Conservation (phyloP, 1,140 invertebrate genomes). For the Cryptotermes secundus region DNA sequence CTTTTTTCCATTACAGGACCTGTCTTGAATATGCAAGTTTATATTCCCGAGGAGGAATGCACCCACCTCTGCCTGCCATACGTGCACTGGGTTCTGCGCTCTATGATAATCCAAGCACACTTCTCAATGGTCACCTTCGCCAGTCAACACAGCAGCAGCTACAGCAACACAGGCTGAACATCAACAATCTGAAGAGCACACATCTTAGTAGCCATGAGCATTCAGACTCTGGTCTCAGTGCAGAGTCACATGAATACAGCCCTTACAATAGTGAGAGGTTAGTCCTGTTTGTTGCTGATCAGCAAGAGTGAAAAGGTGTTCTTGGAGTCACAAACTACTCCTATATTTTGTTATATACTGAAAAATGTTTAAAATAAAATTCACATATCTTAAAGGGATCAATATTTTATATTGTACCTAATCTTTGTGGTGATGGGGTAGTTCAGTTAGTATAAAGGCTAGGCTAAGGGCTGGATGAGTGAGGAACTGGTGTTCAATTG, state of each 20-base stretch:
- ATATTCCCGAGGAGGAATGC: background rate
- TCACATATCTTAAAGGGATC: too few species aligned
- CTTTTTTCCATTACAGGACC: background rate
- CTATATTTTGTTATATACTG: too few species aligned
- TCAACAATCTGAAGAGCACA: background rate
- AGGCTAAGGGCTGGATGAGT: too few species aligned
- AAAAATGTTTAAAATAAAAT: too few species aligned
- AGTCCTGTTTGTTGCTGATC: background rate
- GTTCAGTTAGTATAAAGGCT: too few species aligned
- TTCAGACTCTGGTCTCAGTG: slow-evolving; percentile 42
- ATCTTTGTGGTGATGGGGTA: too few species aligned
- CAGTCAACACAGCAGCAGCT: slow-evolving; percentile 26
- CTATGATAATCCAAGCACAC: slow-evolving; percentile 32
- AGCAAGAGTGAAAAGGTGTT: too few species aligned
- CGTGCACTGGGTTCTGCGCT: slow-evolving; percentile 32
- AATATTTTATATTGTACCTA: too few species aligned
- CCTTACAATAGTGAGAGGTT: slow-evolving; percentile 20
- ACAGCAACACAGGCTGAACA: slow-evolving; percentile 30
- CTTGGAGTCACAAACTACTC: too few species aligned
- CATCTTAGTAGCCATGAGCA: slow-evolving; percentile 38
- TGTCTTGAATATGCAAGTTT: background rate
- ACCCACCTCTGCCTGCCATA: background rate
- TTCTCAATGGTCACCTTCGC: slow-evolving; percentile 27
- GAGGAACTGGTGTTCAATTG: too few species aligned
- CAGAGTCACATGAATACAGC: slow-evolving; percentile 41